phyloP scores from a whole-genome alignment of 2,888 invertebrate species.

The Cerastoderma edule region DNA sequence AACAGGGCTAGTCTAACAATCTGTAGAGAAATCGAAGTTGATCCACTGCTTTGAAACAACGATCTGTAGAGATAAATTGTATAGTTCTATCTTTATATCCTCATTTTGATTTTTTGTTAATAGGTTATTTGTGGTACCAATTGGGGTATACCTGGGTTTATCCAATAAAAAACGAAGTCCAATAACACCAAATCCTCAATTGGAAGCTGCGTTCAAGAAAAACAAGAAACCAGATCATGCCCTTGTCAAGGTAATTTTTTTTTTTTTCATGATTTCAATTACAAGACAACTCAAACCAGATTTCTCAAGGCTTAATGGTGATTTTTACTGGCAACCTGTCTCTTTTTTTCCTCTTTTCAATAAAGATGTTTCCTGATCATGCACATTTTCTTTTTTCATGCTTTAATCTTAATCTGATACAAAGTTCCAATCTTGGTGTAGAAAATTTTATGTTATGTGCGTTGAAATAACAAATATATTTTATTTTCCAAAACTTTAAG shows the following conservation, averaged over 20 bases:
- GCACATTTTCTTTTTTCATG: not conserved
- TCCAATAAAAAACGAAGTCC: constrained; percentile 2
- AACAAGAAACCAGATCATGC: constrained; percentile 1
- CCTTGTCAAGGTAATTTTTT: constrained; percentile 13
- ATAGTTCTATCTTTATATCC: too few species aligned
- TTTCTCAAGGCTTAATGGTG: too few species aligned
- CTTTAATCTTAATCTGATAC: too few species aligned
- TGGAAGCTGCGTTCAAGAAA: constrained; percentile 24
- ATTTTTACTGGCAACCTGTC: too few species aligned
- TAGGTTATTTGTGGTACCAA: constrained; percentile 28
- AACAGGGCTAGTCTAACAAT: too few species aligned
- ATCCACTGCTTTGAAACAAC: too few species aligned
- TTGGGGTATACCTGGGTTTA: constrained; percentile 21
- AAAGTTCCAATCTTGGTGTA: too few species aligned
- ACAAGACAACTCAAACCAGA: not conserved
- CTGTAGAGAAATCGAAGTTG: too few species aligned
- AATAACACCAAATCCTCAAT: constrained; percentile 14
- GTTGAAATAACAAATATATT: too few species aligned
- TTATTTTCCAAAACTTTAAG: too few species aligned
- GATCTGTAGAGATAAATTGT: too few species aligned
- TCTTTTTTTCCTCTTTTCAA: not conserved
- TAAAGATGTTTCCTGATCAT: not conserved
- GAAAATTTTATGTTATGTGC: too few species aligned
- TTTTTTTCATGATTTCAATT: not conserved
- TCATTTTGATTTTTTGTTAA: not conserved